phyloP scores from a whole-genome alignment of 2,888 invertebrate genomes.

The Sinopyrophorus schimmeli region DNA sequence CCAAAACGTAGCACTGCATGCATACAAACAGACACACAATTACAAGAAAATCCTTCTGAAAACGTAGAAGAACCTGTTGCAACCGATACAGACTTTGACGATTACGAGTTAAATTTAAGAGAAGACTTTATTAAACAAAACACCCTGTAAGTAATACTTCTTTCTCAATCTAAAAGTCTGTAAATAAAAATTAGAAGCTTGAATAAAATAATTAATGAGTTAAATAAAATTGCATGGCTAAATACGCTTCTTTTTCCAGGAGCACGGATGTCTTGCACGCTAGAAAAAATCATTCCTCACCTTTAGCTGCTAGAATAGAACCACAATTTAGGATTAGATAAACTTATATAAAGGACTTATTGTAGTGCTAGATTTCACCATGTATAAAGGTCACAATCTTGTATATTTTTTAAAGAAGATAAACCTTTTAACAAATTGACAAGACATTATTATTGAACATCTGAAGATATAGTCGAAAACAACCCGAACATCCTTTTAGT shows the following conservation, averaged over 20 bases:
- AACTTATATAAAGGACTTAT: background rate
- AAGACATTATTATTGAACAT: too few relatives aligned
- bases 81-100: conserved; percentile 5
- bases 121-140: conserved; percentile 34
- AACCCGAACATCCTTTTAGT: too few relatives aligned
- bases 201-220: too few relatives aligned
- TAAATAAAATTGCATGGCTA: conserved; percentile 19
- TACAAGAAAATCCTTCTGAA: conserved; percentile 4
- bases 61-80: conserved; percentile 3
- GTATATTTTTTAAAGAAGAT: conserved; percentile 1
- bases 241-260: conserved; percentile 34
- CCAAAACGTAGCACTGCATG: background rate
- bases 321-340: conserved; percentile 19
- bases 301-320: conserved; percentile 31
- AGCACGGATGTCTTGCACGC: conserved; percentile 35
- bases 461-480: too few relatives aligned
- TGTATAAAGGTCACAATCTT: background rate
- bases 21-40: too few relatives aligned
- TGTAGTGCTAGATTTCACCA: conserved; percentile 4
- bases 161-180: too few relatives aligned
- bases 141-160: conserved; percentile 43
- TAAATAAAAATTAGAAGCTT: conserved; percentile 5
- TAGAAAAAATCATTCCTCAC: conserved; percentile 30
- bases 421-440: conserved; percentile 1
- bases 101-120: conserved; percentile 9